Conservation (phyloP, 2,113 vertebrate genomes). For the Lucifuga dentata region DNA sequence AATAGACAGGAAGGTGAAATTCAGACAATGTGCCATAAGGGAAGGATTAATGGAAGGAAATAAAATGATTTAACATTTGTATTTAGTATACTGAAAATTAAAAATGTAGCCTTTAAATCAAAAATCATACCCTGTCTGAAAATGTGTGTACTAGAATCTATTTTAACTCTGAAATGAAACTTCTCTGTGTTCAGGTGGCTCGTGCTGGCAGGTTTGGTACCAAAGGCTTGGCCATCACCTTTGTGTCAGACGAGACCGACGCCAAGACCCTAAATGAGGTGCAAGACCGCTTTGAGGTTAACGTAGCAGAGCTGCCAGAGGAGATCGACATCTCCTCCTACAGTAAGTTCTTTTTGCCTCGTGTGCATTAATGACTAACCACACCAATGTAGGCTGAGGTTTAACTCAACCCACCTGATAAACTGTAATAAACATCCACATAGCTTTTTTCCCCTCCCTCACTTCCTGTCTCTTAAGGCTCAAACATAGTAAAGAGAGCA, state of each 20-base stretch:
- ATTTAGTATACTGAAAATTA: no score
- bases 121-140: no score
- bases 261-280: constrained; percentile 91
- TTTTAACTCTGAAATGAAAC: neutral
- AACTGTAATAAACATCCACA: no score
- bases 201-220: constrained; percentile 91
- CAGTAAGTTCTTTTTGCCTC: constrained; percentile 81
- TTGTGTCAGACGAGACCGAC: constrained; percentile 89
- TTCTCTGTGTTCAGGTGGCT: constrained; percentile 81
- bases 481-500: neutral
- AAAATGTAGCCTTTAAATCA: no score
- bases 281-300: constrained; percentile 92
- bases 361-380: no score
- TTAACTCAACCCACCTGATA: neutral
- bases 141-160: no score
- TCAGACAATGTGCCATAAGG: no score
- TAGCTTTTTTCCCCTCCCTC: neutral
- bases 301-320: constrained; percentile 89
- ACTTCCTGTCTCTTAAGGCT: neutral
- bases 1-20: no score
- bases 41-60: no score
- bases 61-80: no score
- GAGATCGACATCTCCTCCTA: constrained; percentile 93
- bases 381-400: neutral
- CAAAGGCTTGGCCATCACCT: constrained; percentile 90